These are phyloP conservation scores for Cydia amplana DNA, from an alignment of 1,140 invertebrate species.

Conservation along the genomic window DNA sequence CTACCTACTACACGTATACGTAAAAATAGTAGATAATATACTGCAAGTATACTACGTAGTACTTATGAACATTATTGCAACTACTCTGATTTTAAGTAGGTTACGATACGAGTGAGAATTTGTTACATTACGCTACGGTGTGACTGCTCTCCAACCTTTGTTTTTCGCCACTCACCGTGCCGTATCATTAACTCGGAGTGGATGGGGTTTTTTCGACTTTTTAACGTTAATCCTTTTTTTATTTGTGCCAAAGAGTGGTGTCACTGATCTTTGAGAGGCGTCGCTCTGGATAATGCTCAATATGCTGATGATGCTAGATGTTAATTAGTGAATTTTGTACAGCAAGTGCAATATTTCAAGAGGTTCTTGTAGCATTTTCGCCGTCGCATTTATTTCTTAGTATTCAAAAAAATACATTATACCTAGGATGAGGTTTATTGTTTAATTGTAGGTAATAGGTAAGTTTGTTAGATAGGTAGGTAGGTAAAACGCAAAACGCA, in stretches of 20 bases:
- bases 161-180: conserved; percentile 72
- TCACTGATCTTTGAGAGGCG: conserved; percentile 65
- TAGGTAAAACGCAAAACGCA: no score
- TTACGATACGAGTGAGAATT: conserved; percentile 3
- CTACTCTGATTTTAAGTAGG: no score
- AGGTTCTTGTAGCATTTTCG: background rate
- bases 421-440: no score
- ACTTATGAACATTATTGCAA: no score
- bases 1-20: no score
- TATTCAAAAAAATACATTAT: no score
- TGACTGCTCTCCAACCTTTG: conserved; percentile 64
- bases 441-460: no score
- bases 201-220: conserved; percentile 72
- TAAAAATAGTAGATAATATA: no score
- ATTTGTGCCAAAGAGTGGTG: conserved; percentile 68
- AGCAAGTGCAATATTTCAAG: background rate
- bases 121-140: conserved; percentile 48
- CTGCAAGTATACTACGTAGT: no score
- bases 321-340: conserved; percentile 51
- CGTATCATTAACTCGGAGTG: conserved; percentile 79
- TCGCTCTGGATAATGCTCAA: conserved; percentile 52
- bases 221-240: conserved; percentile 75
- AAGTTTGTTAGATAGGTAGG: no score
- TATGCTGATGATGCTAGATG: conserved; percentile 43
- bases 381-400: background rate